Evolutionary conservation across 2,113 vertebrate species (phyloP).

Genomic region (Pagrus major): DNA sequence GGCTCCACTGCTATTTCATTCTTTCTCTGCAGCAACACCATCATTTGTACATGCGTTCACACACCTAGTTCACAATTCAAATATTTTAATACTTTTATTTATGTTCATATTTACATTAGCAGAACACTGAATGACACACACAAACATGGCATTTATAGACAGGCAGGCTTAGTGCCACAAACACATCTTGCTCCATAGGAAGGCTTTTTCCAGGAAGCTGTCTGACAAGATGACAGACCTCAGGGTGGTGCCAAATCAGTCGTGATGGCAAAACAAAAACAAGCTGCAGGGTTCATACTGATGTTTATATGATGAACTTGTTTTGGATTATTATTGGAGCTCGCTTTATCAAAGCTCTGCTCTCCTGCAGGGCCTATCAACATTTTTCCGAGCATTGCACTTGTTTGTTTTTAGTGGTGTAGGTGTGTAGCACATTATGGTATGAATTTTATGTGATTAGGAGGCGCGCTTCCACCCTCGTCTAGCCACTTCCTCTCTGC

Average conservation of each 20-base stretch:
- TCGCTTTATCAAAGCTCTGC: not conserved
- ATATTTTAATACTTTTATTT: not conserved
- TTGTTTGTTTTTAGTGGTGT: slow-evolving; percentile 7
- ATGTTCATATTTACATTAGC: not conserved
- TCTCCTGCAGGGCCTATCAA: not conserved
- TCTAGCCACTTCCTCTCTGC: slow-evolving; percentile 49
- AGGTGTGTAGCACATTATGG: not conserved
- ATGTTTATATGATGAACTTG: slow-evolving; percentile 55
- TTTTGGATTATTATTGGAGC: slow-evolving; percentile 22
- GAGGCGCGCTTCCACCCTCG: slow-evolving; percentile 15
- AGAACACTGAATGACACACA: not conserved
- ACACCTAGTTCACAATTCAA: not conserved
- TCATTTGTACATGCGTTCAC: not conserved
- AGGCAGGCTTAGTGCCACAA: slow-evolving; percentile 39
- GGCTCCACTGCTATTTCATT: slow-evolving; percentile 8
- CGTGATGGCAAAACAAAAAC: slow-evolving; percentile 59
- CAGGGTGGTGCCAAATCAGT: slow-evolving; percentile 37
- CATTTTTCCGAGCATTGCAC: not conserved
- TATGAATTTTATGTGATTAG: not conserved
- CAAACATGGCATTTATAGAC: not conserved
- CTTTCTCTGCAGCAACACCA: slow-evolving; percentile 1
- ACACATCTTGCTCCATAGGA: slow-evolving; percentile 48
- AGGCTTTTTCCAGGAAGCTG: slow-evolving; percentile 56
- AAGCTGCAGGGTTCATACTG: slow-evolving; percentile 36
- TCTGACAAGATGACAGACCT: slow-evolving; percentile 65